A percentile compares a stretch with the other conserved stretches of the same genome.
These are phyloP conservation scores for Mastomys coucha DNA, from an alignment of 2,113 vertebrate species.

Conservation along the genomic window DNA sequence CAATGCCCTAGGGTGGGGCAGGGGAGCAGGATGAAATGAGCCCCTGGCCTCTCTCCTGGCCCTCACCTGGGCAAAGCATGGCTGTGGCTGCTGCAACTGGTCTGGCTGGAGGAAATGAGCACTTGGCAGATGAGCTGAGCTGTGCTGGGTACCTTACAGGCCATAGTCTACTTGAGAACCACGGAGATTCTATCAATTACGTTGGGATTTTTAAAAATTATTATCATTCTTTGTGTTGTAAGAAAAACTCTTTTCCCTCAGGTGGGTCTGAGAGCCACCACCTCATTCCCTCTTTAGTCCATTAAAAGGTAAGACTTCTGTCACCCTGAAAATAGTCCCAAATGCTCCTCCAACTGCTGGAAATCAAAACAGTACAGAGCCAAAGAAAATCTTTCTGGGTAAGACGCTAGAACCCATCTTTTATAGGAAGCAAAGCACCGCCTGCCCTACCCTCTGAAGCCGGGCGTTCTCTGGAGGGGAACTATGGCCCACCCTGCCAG, in stretches of 20 bases:
- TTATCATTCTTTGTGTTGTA: background rate
- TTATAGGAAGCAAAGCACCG: background rate
- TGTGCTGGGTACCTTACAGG: background rate
- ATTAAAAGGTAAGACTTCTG: background rate
- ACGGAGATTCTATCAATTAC: background rate
- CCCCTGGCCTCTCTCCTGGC: background rate
- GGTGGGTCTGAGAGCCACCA: background rate
- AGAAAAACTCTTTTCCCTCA: conserved; percentile 35
- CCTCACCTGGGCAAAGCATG: background rate
- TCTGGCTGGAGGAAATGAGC: background rate
- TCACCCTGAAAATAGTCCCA: background rate
- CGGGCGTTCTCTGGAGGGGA: background rate
- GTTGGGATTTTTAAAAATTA: background rate
- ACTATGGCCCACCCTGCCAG: background rate
- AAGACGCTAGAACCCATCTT: background rate
- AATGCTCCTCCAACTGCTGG: background rate
- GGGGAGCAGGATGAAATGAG: background rate
- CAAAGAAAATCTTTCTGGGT: conserved; percentile 21
- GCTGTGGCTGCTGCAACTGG: rapidly evolving
- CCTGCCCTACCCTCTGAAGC: background rate
- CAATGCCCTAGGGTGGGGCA: background rate
- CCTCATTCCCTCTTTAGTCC: background rate
- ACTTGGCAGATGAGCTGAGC: background rate
- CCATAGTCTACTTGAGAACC: background rate
- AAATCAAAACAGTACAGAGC: background rate